phyloP scores from a whole-genome alignment of 1,140 invertebrate species.

The Brachionus calyciflorus region DNA sequence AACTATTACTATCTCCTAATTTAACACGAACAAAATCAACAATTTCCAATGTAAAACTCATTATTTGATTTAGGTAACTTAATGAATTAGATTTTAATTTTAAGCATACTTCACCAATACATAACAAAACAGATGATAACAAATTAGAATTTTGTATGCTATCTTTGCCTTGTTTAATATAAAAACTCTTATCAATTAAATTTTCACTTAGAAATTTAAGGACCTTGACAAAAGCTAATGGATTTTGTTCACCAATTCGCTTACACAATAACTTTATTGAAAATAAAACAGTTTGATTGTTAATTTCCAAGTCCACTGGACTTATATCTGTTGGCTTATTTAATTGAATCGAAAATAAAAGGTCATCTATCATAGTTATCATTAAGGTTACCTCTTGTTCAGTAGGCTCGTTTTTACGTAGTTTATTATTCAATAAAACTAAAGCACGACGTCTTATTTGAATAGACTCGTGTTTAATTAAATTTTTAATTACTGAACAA shows the following conservation, averaged over 20 bases:
- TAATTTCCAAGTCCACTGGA: slow-evolving; percentile 54
- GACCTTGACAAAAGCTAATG: slow-evolving; percentile 53
- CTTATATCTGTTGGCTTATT: slow-evolving; percentile 50
- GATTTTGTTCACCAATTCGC: slow-evolving; percentile 62
- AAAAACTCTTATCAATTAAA: background rate
- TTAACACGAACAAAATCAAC: slow-evolving; percentile 45
- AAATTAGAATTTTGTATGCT: slow-evolving; percentile 23
- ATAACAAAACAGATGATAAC: slow-evolving; percentile 28
- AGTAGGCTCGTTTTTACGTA: slow-evolving; percentile 68
- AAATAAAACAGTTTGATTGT: slow-evolving; percentile 76
- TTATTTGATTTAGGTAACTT: slow-evolving; percentile 28
- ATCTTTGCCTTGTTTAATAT: background rate
- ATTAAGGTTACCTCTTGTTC: slow-evolving; percentile 61
- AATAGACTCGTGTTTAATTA: slow-evolving; percentile 69
- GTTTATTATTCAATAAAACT: slow-evolving; percentile 75
- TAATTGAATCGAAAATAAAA: slow-evolving; percentile 59
- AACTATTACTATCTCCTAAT: slow-evolving; percentile 48
- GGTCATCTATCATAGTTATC: slow-evolving; percentile 58
- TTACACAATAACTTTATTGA: slow-evolving; percentile 76
- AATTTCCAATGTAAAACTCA: slow-evolving; percentile 19
- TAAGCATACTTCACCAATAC: slow-evolving; percentile 31
- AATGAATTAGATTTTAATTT: slow-evolving; percentile 35
- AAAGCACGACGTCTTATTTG: slow-evolving; percentile 74
- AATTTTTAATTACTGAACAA: slow-evolving; percentile 69
- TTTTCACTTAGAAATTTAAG: slow-evolving; percentile 41